phyloP scores from a whole-genome alignment of 2,113 vertebrate genomes.

The Chaetorhynchus papuensis region DNA sequence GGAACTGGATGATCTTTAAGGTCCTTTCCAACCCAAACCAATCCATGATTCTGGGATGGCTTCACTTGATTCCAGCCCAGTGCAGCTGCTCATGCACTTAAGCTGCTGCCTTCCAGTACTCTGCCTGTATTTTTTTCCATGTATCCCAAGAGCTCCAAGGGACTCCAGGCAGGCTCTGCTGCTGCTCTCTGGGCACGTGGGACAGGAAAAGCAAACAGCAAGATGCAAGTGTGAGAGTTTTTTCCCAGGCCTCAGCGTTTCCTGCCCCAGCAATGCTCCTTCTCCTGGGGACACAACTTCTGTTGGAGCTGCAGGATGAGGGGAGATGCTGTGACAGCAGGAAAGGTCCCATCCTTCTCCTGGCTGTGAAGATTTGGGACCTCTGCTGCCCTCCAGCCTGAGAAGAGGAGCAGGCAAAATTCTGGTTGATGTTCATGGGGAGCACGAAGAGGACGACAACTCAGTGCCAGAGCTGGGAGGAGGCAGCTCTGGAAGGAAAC shows the following conservation, averaged over 20 bases:
- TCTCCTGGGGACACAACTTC: not conserved
- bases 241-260: conserved; percentile 16
- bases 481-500: not conserved
- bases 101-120: not conserved
- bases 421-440: not conserved
- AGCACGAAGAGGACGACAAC: not conserved
- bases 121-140: not conserved
- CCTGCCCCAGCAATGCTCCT: not conserved
- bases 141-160: not conserved
- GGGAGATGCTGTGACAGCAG: not conserved
- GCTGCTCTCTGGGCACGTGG: not conserved
- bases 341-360: not conserved
- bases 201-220: conserved; percentile 49
- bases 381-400: not conserved
- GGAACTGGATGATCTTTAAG: not conserved
- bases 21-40: not conserved
- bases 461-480: not conserved
- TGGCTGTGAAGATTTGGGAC: not conserved
- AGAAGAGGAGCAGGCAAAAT: not conserved
- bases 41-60: not conserved
- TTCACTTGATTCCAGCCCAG: not conserved
- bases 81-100: not conserved
- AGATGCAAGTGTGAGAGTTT: not conserved
- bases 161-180: not conserved
- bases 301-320: not conserved